Base-by-base conservation (phyloP, 2,888 invertebrate species). In the Athetis lepigone region DNA sequence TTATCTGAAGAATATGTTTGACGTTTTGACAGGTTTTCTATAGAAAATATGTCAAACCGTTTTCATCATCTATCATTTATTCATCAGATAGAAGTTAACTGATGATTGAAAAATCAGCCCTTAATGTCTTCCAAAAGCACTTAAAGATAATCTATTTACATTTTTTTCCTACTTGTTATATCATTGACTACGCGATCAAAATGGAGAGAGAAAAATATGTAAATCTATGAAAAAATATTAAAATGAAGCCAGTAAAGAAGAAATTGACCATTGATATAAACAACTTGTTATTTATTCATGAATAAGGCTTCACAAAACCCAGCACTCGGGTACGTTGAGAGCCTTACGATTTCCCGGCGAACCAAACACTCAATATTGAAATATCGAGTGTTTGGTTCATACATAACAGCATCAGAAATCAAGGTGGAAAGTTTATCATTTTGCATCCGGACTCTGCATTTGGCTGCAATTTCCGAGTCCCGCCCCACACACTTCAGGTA, bases 401-500 rank as follows among this genome's bases (percentile, higher is more conserved):
- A n/a, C n/a, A 70, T 76, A 69, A 70, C 74, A 62, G 42, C 49
- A 66, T 70, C 62, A 49, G 51, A 49, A 61, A 70, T 54, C 56
- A 72, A 63, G 70, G 69, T 69, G 72, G 64, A 67, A 77, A 77
- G 65, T 77, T 77, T 72, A 81, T 81, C 71, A 78, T 75, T 77
- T 68, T 55, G 81, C 76, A 72, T 80, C 81, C 78, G 73, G 57
- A 19, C 49, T 55, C 27, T 75, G 80, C 79, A 80, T 74, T 80
- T 62, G 75, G 61, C 50, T 75, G 76, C 79, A 80, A 82, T 82
- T 74, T 82, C 82, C 82, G 76, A 7, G n/a, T n/a, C n/a, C n/a
- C n/a, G n/a, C 27, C 16, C 11, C 21, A 3, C 16, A 11, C 55
- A 47, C 58, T 40, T 62, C 61, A 55, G 58, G 67, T 63, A 23